These are phyloP conservation scores for Ictidomys tridecemlineatus DNA, from an alignment of 2,113 vertebrate species.

Conservation along the genomic window DNA sequence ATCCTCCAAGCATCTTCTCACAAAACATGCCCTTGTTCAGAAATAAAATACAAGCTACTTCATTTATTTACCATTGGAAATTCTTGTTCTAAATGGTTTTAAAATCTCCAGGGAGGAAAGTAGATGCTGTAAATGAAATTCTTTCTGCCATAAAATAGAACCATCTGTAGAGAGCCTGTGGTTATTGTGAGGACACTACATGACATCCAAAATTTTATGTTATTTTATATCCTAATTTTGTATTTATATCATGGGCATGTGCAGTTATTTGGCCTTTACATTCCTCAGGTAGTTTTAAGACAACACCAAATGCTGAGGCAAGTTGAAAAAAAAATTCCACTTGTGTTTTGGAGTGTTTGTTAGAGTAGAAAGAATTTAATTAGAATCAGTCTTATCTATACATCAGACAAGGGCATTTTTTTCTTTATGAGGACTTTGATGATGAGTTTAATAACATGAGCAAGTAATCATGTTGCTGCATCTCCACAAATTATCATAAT, in stretches of 20 bases:
- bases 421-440: conserved; percentile 54
- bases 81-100: conserved; percentile 32
- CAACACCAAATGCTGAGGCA: not conserved
- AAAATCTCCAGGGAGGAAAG: conserved; percentile 41
- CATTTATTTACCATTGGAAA: conserved; percentile 58
- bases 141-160: conserved; percentile 19
- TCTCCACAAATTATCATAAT: conserved; percentile 65
- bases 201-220: not conserved
- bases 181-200: conserved; percentile 28
- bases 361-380: conserved; percentile 43
- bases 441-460: conserved; percentile 59
- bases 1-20: conserved; percentile 35
- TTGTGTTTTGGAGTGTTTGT: conserved; percentile 41
- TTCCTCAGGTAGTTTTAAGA: conserved; percentile 60
- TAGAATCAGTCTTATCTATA: conserved; percentile 61
- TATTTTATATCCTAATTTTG: conserved; percentile 56
- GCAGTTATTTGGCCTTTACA: not conserved
- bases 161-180: not conserved
- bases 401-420: conserved; percentile 42
- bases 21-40: conserved; percentile 58
- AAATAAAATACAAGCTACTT: conserved; percentile 50
- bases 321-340: conserved; percentile 16
- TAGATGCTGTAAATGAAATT: conserved; percentile 42
- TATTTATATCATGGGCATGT: conserved; percentile 35
- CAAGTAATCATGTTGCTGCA: conserved; percentile 37